phyloP scores from a whole-genome alignment of 2,797 vertebrate genomes.

The Sandelia bainsii region DNA sequence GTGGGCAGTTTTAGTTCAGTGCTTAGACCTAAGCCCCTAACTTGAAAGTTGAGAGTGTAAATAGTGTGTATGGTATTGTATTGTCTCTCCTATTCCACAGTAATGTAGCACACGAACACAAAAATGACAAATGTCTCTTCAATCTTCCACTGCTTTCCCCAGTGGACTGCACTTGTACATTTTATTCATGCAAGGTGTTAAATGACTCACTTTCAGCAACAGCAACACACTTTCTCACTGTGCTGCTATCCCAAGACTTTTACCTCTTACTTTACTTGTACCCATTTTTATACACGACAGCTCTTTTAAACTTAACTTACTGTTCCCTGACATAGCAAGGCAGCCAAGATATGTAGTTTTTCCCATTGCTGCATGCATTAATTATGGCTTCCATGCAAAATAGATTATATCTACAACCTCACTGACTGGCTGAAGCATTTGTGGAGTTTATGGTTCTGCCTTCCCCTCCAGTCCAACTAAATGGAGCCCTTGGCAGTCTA shows the following conservation, averaged over 20 bases:
- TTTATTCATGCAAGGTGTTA: slow-evolving; percentile 63
- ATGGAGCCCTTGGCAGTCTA: slow-evolving; percentile 20
- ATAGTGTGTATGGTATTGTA: slow-evolving; percentile 29
- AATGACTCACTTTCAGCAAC: slow-evolving; percentile 59
- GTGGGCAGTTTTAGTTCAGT: slow-evolving; percentile 46
- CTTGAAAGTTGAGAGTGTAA: slow-evolving; percentile 18
- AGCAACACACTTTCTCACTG: slow-evolving; percentile 60
- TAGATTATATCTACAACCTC: slow-evolving; percentile 74
- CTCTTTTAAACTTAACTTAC: slow-evolving; percentile 57
- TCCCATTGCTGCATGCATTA: slow-evolving; percentile 73
- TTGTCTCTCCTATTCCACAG: background rate
- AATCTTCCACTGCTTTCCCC: background rate
- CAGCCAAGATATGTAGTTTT: slow-evolving; percentile 67
- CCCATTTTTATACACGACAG: slow-evolving; percentile 50
- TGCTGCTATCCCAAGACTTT: slow-evolving; percentile 47
- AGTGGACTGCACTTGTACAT: slow-evolving; percentile 26
- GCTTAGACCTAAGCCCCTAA: slow-evolving; percentile 26
- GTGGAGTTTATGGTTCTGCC: slow-evolving; percentile 49
- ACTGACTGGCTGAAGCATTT: slow-evolving; percentile 53
- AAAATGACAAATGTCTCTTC: slow-evolving; percentile 26
- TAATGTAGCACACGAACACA: background rate
- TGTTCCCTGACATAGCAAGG: slow-evolving; percentile 50
- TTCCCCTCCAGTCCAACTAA: slow-evolving; percentile 32
- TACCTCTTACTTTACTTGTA: slow-evolving; percentile 40
- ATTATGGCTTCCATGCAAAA: slow-evolving; percentile 79